Evolutionary conservation across 2,888 invertebrate genomes (phyloP).

Genomic region (Muschampia plurimacula): DNA sequence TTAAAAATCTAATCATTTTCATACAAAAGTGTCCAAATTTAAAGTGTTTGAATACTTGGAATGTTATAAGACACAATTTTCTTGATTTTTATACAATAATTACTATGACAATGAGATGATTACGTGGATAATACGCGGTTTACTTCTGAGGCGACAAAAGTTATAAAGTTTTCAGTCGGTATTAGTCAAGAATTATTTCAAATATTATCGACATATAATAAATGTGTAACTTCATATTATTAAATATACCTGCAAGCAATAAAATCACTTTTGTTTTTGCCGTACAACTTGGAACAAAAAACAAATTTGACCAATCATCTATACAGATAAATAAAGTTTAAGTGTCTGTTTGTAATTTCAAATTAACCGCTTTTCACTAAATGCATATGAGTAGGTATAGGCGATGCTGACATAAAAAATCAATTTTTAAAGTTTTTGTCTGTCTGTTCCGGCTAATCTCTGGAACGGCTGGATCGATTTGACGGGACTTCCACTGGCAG

Average conservation of each 20-base stretch:
- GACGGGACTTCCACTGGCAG: too few species aligned
- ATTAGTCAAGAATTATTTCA: slow-evolving; percentile 40
- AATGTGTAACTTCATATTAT: slow-evolving; percentile 8
- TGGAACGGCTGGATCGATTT: too few species aligned
- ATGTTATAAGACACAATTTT: slow-evolving; percentile 84
- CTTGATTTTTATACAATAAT: slow-evolving; percentile 69
- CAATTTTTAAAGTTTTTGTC: too few species aligned
- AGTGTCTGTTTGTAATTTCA: too few species aligned
- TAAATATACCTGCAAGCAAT: background rate
- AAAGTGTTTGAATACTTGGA: slow-evolving; percentile 81
- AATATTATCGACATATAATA: slow-evolving; percentile 25
- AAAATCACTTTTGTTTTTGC: background rate
- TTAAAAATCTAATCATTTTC: slow-evolving; percentile 81
- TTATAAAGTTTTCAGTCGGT: slow-evolving; percentile 44
- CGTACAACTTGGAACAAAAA: background rate
- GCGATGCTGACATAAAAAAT: too few species aligned
- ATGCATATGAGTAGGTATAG: too few species aligned
- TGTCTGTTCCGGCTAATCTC: too few species aligned
- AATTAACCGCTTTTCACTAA: too few species aligned
- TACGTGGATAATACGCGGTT: slow-evolving; percentile 69
- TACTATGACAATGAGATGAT: slow-evolving; percentile 63
- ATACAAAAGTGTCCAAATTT: slow-evolving; percentile 85
- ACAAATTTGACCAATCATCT: too few species aligned
- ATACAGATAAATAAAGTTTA: too few species aligned
- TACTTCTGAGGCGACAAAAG: slow-evolving; percentile 54